Percentiles rank a stretch among this genome's conserved stretches.
These are phyloP conservation scores for Dromiciops gliroides DNA, from an alignment of 2,113 vertebrate genomes.

Conservation along the genomic window DNA sequence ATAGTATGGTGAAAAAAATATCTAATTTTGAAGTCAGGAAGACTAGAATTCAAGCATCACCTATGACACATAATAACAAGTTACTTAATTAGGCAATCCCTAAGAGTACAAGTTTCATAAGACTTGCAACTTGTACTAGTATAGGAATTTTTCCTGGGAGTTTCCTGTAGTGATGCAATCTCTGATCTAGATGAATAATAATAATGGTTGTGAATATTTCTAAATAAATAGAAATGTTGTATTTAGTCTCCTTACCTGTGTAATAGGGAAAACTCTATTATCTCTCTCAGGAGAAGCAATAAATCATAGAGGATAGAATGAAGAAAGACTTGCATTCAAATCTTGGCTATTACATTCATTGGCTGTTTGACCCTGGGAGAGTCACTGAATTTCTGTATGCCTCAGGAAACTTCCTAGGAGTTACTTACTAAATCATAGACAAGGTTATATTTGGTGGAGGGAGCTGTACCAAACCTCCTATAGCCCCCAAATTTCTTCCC, in stretches of 20 bases:
- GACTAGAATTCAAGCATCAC: not conserved
- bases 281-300: too few relatives aligned
- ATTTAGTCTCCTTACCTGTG: not conserved
- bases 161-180: not conserved
- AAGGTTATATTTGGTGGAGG: not conserved
- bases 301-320: not conserved
- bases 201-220: not conserved
- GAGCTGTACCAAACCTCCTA: not conserved
- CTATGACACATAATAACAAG: not conserved
- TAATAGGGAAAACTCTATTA: not conserved
- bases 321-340: not conserved
- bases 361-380: not conserved
- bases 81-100: not conserved
- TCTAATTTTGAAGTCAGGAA: not conserved
- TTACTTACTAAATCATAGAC: not conserved
- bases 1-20: not conserved
- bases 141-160: not conserved
- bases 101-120: not conserved
- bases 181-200: not conserved
- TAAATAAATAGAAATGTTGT: not conserved
- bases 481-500: not conserved
- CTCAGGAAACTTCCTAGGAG: not conserved
- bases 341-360: not conserved
- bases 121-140: not conserved
- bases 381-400: not conserved